Conservation (phyloP, 2,113 vertebrate genomes). For the Rhinolophus sinicus region DNA sequence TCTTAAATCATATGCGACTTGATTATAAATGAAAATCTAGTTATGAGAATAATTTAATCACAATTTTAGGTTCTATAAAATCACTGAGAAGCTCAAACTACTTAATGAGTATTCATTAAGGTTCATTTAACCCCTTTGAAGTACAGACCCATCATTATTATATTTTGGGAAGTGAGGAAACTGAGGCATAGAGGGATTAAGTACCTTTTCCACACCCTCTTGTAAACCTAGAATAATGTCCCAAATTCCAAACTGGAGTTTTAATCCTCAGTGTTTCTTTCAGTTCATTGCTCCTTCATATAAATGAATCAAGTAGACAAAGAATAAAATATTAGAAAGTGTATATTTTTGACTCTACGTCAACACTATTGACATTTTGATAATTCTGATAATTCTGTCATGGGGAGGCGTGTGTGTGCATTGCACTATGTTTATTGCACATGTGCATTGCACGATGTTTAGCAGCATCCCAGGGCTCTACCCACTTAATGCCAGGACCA, state of each 20-base stretch:
- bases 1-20: slow-evolving; percentile 40
- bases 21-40: slow-evolving; percentile 42
- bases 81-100: slow-evolving; percentile 29
- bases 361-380: background rate
- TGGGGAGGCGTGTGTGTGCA: background rate
- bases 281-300: background rate
- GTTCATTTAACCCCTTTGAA: slow-evolving; percentile 62
- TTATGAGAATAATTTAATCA: slow-evolving; percentile 48
- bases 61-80: slow-evolving; percentile 19
- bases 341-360: background rate
- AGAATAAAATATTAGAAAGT: background rate
- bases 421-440: background rate
- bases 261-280: background rate
- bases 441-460: too few relatives aligned
- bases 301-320: background rate
- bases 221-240: slow-evolving; percentile 44
- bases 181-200: background rate
- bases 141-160: background rate
- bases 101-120: slow-evolving; percentile 39
- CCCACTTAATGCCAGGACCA: background rate
- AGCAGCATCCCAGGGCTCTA: background rate
- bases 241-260: background rate
- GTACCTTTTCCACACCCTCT: background rate
- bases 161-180: slow-evolving; percentile 3
- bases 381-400: background rate